Evolutionary conservation across 2,888 invertebrate genomes (phyloP), one percentile per base, ranked within the genome.

Genomic region (Osedax fenrisi): DNA sequence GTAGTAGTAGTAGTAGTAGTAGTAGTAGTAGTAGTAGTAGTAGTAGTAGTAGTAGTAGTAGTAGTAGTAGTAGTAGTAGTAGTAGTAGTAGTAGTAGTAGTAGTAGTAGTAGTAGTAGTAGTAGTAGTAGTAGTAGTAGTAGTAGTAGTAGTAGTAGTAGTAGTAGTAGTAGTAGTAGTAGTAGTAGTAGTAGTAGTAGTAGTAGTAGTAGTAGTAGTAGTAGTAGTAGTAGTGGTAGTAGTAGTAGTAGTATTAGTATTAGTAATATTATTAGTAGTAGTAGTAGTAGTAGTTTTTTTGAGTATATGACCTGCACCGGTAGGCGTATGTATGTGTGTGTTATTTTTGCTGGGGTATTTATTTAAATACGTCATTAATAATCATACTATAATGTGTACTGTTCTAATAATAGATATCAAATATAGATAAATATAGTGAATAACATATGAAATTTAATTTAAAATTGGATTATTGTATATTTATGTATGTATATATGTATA

Each of bases 81-180:
- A 67, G 24, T 67, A 67, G 24, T 67, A 67, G 24, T 67, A 67
- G 68, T 67, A 67, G 24, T 67, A 67, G 24, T 67, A 67, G 24
- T 67, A 67, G 24, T 67, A 67, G 24, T 67, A 67, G 24, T 67
- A 67, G 24, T 24, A 67, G 24, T 24, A 67, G 24, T 24, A 67
- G 24, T 24, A 67, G 24, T 24, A 67, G 24, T 24, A 67, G n/a
- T 23, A 2, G 23, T 24, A 67, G 1, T 17, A 21, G 2, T 21
- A 67, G 1, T 21, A 66, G 21, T 66, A 66, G 21, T 66, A 66
- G 21, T 66, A 66, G 21, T 66, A 66, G 21, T 66, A 66, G 21
- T 66, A 66, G 21, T 66, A 66, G 21, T 66, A 66, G 21, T 66
- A 66, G 21, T 66, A 66, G 21, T 66, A 66, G 21, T 66, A 66